phyloP scores from a whole-genome alignment of 2,797 vertebrate genomes.

The Arnoldichthys spilopterus region DNA sequence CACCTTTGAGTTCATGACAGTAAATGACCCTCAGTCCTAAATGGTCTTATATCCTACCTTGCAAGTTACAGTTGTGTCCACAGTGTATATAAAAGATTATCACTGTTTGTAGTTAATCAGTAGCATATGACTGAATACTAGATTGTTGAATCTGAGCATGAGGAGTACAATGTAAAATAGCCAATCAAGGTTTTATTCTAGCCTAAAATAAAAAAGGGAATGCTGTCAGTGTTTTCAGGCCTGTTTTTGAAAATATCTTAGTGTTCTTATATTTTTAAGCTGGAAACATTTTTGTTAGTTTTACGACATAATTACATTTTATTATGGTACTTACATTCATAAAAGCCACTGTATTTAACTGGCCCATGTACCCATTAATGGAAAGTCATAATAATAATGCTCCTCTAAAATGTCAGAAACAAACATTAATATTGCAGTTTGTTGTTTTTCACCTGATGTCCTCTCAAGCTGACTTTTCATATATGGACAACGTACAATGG shows the following conservation, averaged over 20 bases:
- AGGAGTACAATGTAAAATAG: conserved; percentile 51
- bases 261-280: not conserved
- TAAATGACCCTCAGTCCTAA: not conserved
- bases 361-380: too few species aligned
- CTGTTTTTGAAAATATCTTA: not conserved
- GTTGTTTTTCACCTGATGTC: not conserved
- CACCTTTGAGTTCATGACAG: too few species aligned
- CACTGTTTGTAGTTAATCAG: conserved; percentile 54
- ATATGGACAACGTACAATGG: too few species aligned
- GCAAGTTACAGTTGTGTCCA: not conserved
- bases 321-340: too few species aligned
- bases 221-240: not conserved
- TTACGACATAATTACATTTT: not conserved
- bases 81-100: conserved; percentile 22
- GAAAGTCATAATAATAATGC: too few species aligned
- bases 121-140: conserved; percentile 44
- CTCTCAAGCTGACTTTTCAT: too few species aligned
- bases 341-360: too few species aligned
- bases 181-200: not conserved
- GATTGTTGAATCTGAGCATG: too few species aligned
- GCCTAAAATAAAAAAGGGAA: not conserved
- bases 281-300: not conserved
- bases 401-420: too few species aligned
- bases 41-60: not conserved
- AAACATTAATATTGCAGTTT: not conserved